phyloP scores from a whole-genome alignment of 2,797 vertebrate species.

The Enteromius thamalakanensis region DNA sequence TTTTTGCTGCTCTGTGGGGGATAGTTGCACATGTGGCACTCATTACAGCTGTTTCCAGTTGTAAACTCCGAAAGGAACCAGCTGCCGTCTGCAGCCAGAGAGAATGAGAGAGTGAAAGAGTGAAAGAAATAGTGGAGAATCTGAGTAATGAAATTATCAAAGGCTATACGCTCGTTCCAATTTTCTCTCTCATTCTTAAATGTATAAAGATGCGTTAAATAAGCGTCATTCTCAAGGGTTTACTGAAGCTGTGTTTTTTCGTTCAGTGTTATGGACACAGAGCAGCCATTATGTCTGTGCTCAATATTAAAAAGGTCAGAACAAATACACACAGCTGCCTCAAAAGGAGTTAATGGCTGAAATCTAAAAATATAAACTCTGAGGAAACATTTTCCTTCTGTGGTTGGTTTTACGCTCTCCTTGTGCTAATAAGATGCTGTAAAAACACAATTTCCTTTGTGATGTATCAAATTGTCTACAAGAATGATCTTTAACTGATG shows the following conservation, averaged over 20 bases:
- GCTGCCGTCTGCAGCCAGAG: conserved; percentile 71
- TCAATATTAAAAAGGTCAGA: conserved; percentile 59
- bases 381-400: conserved; percentile 9
- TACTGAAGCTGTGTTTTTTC: conserved; percentile 58
- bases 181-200: conserved; percentile 60
- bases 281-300: conserved; percentile 48
- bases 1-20: conserved; percentile 71
- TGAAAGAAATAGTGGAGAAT: conserved; percentile 51
- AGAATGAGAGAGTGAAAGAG: conserved; percentile 62
- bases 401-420: neutral
- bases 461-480: neutral
- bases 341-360: conserved; percentile 59
- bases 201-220: conserved; percentile 64
- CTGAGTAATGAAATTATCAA: conserved; percentile 73
- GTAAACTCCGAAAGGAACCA: conserved; percentile 75
- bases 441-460: neutral
- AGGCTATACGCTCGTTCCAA: conserved; percentile 62
- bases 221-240: conserved; percentile 57
- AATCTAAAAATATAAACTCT: conserved; percentile 31
- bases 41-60: conserved; percentile 82
- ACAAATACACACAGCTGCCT: conserved; percentile 66
- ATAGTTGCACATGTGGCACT: conserved; percentile 79
- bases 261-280: conserved; percentile 58
- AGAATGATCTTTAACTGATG: neutral
- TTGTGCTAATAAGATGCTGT: conserved; percentile 29